Evolutionary conservation across 2,797 vertebrate species (phyloP), one percentile per base, ranked within the genome.

Genomic region (Pseudopleuronectes americanus): DNA sequence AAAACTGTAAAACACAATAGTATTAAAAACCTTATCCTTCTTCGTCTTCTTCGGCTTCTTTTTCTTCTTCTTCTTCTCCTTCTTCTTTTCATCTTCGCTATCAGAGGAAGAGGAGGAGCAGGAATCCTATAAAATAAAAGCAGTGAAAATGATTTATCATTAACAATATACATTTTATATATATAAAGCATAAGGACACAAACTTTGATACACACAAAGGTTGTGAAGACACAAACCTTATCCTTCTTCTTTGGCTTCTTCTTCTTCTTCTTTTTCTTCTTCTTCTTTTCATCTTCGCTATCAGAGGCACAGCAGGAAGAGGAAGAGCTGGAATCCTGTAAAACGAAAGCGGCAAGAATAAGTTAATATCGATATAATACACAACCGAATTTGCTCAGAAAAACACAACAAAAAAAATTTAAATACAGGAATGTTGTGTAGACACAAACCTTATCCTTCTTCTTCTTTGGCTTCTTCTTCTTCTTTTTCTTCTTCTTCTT

Each of bases 181-280:
- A 13, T 6, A 43, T 16, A 33, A 26, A 26, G 24, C 53, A 55
- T 17, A 41, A 48, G 12, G 24, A 38, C 31, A 41, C 28, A 36
- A 16, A 12, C 9, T 4, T 26, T 19, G 2, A 3, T 28, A 13
- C 9, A 22, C 41, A 17, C 9, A 54, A 3, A 31, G 3, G 36
- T 4, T 22, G 21, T n/a, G 4, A n/a, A 24, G 13, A 23, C 10
- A 49, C 57, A 58, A 22, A 80, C 73, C 56, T 68, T 76, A 2
- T 70, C 57, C 74, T 84, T 75, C 66, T 84, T 80, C 49, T 79
- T 78, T 14, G 77, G 68, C 17, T 84, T 77, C 38, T 81, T 84
- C 17, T 69, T 62, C n/a, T n/a, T n/a, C 21, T 26, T 26, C 13
- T 80, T 75, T 0, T 81, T 81, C 3, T 79, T 83, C 3, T 79